These are phyloP conservation scores for Leptothorax acervorum DNA, from an alignment of 2,888 invertebrate species.

Conservation along the genomic window DNA sequence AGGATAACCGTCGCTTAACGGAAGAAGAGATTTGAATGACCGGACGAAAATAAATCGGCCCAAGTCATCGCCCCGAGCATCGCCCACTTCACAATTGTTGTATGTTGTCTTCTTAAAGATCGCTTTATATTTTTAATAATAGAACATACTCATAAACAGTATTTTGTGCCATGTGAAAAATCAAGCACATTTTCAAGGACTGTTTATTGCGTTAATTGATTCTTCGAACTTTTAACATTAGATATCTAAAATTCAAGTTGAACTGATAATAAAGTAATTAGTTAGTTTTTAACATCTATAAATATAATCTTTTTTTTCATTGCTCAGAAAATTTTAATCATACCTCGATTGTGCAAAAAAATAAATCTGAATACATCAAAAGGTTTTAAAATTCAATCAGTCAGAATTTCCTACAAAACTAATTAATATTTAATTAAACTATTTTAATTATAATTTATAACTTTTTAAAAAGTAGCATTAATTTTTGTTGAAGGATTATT, in stretches of 20 bases:
- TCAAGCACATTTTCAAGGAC: not conserved
- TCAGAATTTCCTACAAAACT: not conserved
- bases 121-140: not conserved
- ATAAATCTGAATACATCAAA: not conserved
- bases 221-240: not conserved
- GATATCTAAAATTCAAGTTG: not conserved
- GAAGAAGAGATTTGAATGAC: slow-evolving; percentile 49
- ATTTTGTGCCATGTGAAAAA: not conserved
- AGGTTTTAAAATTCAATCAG: not conserved
- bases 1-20: slow-evolving; percentile 40
- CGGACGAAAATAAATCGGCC: slow-evolving; percentile 45
- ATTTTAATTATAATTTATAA: not conserved
- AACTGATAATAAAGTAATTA: not conserved
- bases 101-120: not conserved
- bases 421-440: not conserved
- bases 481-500: not conserved
- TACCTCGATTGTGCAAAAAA: not conserved
- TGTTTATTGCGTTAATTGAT: not conserved
- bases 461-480: not conserved
- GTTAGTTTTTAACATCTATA: not conserved
- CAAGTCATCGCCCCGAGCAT: not conserved
- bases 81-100: not conserved
- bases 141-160: not conserved
- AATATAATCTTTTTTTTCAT: not conserved
- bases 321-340: not conserved